phyloP scores from a whole-genome alignment of 2,797 vertebrate species.

The Sebastiscus albofasciatus region DNA sequence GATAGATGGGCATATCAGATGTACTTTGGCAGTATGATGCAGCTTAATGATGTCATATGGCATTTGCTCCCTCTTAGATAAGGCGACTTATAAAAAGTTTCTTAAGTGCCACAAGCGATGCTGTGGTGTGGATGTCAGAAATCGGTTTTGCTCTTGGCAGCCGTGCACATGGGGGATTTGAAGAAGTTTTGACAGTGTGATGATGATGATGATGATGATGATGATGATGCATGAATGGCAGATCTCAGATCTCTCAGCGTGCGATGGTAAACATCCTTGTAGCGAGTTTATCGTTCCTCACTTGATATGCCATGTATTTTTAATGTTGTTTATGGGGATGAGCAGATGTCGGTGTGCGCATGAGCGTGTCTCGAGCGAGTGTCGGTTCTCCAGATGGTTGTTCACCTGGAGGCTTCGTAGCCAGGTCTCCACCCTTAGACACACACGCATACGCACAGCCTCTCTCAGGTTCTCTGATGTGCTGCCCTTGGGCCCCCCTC shows the following conservation, averaged over 20 bases:
- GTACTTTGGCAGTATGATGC: constrained; percentile 2
- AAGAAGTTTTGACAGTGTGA: constrained; percentile 52
- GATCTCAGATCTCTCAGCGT: constrained; percentile 48
- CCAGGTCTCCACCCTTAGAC: constrained; percentile 51
- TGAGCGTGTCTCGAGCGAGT: constrained; percentile 11
- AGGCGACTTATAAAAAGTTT: constrained; percentile 30
- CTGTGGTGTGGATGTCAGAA: constrained; percentile 49
- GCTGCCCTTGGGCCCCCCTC: constrained; percentile 54
- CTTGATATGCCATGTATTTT: constrained; percentile 67
- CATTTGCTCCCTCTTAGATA: constrained; percentile 21
- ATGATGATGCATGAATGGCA: constrained; percentile 27
- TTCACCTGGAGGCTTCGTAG: constrained; percentile 65
- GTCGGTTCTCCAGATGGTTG: constrained; percentile 74
- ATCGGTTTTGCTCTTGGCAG: constrained; percentile 51
- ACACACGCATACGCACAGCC: not conserved
- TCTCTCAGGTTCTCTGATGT: constrained; percentile 69
- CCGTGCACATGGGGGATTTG: constrained; percentile 19
- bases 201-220: constrained; percentile 4
- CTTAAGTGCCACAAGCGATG: constrained; percentile 39
- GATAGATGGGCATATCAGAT: constrained; percentile 8
- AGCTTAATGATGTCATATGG: constrained; percentile 9
- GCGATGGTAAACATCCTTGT: constrained; percentile 55
- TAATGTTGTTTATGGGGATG: constrained; percentile 69
- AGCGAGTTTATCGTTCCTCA: constrained; percentile 45
- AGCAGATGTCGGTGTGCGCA: constrained; percentile 54